Conservation (phyloP, 1,140 invertebrate species). For the Hesperophylax magnus region DNA sequence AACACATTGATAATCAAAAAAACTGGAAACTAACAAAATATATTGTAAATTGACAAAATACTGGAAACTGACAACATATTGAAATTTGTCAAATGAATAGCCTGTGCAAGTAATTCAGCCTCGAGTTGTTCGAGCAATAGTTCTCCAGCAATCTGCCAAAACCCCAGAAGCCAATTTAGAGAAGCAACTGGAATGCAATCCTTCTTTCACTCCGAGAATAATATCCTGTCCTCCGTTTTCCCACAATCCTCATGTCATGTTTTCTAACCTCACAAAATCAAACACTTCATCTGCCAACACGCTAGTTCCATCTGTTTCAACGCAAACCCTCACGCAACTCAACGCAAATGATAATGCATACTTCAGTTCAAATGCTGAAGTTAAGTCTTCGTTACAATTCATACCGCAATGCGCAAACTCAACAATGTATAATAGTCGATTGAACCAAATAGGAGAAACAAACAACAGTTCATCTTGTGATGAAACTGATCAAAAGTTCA, state of each 20-base stretch:
- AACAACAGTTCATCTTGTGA: conserved; percentile 23
- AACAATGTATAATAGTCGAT: conserved; percentile 13
- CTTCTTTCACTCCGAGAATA: conserved; percentile 66
- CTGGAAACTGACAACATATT: too few relatives aligned
- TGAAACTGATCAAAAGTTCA: conserved; percentile 52
- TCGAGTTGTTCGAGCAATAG: conserved; percentile 63
- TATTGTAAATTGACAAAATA: too few relatives aligned
- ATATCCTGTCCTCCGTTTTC: conserved; percentile 67
- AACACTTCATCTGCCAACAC: conserved; percentile 40
- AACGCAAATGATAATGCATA: background rate
- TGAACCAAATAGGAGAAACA: conserved; percentile 10
- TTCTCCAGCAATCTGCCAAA: conserved; percentile 63
- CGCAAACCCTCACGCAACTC: conserved; percentile 5
- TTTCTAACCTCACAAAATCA: conserved; percentile 23
- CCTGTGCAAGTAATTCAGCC: conserved; percentile 70
- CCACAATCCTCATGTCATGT: conserved; percentile 53
- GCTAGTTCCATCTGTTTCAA: conserved; percentile 35
- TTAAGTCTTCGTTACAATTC: conserved; percentile 18
- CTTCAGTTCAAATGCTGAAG: background rate
- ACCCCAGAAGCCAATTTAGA: conserved; percentile 64
- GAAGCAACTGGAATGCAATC: conserved; percentile 68
- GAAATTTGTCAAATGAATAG: conserved; percentile 52
- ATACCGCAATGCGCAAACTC: conserved; percentile 11
- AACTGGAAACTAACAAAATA: too few relatives aligned
- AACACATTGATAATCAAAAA: background rate